phyloP scores from a whole-genome alignment of 2,113 vertebrate species.

The Centropus unirufus region DNA sequence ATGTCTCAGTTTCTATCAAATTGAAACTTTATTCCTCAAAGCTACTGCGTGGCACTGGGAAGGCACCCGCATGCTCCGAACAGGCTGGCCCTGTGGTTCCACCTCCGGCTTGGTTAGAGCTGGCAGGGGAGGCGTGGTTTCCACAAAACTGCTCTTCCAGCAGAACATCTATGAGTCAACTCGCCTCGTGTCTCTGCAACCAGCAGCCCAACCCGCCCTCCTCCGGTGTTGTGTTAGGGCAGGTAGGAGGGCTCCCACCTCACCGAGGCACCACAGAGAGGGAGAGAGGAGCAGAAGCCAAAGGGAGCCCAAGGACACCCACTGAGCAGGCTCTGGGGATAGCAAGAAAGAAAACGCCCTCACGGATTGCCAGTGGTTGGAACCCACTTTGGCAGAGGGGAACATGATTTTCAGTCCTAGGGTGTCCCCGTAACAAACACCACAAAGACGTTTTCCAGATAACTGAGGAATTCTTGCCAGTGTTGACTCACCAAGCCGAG shows the following conservation, averaged over 20 bases:
- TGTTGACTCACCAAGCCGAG: constrained; percentile 60
- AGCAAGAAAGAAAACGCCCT: neutral
- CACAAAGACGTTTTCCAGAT: constrained; percentile 57
- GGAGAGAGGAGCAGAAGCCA: neutral
- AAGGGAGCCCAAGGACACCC: accelerated
- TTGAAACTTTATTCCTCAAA: neutral
- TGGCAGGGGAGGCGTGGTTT: neutral
- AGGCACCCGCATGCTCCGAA: neutral
- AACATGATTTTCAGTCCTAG: neutral
- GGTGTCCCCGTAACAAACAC: constrained; percentile 7
- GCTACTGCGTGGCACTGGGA: neutral
- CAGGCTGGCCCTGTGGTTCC: neutral
- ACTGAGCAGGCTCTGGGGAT: neutral
- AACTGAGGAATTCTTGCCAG: constrained; percentile 63
- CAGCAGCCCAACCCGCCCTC: neutral
- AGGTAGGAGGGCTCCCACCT: neutral
- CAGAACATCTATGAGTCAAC: neutral
- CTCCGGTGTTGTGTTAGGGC: accelerated
- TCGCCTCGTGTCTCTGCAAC: neutral
- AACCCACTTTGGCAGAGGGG: neutral
- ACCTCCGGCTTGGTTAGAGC: neutral
- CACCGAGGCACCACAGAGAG: neutral
- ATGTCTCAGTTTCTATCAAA: neutral
- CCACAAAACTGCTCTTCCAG: neutral
- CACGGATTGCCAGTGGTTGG: neutral